A percentile compares a stretch with the other conserved stretches of the same genome.
These are phyloP conservation scores for Australoheros facetus DNA, from an alignment of 2,797 vertebrate species.

Conservation along the genomic window DNA sequence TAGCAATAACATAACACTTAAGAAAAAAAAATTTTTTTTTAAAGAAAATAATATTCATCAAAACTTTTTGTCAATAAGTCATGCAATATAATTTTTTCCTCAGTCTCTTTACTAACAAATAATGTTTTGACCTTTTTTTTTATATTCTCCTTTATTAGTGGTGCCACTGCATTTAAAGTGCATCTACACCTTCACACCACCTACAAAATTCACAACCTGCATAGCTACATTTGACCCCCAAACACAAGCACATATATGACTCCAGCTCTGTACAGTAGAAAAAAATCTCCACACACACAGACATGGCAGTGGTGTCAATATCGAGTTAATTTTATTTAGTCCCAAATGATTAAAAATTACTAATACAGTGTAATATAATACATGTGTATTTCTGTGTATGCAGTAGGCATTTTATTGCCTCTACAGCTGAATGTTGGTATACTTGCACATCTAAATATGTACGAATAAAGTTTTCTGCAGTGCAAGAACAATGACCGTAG, in stretches of 20 bases:
- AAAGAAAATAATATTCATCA: neutral
- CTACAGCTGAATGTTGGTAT: neutral
- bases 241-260: slow-evolving; percentile 1
- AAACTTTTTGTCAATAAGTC: neutral
- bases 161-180: slow-evolving; percentile 6
- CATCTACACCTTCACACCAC: slow-evolving; percentile 9
- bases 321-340: slow-evolving; percentile 44
- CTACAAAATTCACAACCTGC: slow-evolving; percentile 7
- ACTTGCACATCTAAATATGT: neutral
- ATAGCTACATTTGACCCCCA: slow-evolving; percentile 18
- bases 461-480: neutral
- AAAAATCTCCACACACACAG: neutral
- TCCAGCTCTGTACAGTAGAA: neutral
- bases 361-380: neutral
- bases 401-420: neutral
- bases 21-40: neutral
- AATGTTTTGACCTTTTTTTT: neutral
- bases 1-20: neutral
- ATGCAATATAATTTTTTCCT: neutral
- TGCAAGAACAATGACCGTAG: neutral
- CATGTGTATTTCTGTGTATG: slow-evolving; percentile 20
- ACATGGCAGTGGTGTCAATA: too few species aligned
- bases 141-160: neutral
- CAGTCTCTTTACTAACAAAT: neutral
- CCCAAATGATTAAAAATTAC: slow-evolving; percentile 18